Evolutionary conservation across 2,797 vertebrate species (phyloP).

Genomic region (Hybognathus amarus): DNA sequence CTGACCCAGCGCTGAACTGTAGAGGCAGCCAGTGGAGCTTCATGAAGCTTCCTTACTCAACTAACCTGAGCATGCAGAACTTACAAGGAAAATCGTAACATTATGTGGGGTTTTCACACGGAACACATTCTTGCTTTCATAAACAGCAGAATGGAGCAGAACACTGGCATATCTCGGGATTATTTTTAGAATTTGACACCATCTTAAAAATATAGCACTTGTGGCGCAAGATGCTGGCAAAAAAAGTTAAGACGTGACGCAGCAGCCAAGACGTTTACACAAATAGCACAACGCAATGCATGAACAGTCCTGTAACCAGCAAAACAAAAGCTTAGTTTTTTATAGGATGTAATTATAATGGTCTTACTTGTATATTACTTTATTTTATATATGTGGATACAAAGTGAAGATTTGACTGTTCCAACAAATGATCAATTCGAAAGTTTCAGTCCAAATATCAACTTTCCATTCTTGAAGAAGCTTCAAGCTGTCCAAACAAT

Average conservation of each 20-base stretch:
- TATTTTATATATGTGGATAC: not conserved
- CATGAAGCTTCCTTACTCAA: constrained; percentile 45
- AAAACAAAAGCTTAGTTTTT: not conserved
- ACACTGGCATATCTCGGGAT: not conserved
- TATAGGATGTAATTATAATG: not conserved
- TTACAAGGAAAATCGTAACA: not conserved
- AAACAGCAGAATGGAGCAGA: not conserved
- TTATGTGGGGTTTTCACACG: not conserved
- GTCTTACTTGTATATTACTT: not conserved
- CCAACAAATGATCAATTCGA: constrained; percentile 65
- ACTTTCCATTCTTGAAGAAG: constrained; percentile 80
- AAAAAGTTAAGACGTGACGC: not conserved
- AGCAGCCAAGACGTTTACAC: not conserved
- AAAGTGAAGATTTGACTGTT: constrained; percentile 51
- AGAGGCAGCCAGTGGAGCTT: constrained; percentile 64
- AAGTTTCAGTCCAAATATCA: constrained; percentile 75
- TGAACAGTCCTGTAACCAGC: not conserved
- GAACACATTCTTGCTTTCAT: constrained; percentile 4
- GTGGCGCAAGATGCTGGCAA: not conserved
- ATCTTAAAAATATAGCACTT: not conserved
- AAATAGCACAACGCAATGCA: not conserved
- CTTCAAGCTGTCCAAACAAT: constrained; percentile 93
- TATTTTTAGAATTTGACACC: not conserved
- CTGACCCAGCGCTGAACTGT: constrained; percentile 72
- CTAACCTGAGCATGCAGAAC: constrained; percentile 24